Percentiles rank a stretch among this genome's conserved stretches.
phyloP scores from a whole-genome alignment of 2,797 vertebrate genomes.

The Sternarchorhynchus goeldii region DNA sequence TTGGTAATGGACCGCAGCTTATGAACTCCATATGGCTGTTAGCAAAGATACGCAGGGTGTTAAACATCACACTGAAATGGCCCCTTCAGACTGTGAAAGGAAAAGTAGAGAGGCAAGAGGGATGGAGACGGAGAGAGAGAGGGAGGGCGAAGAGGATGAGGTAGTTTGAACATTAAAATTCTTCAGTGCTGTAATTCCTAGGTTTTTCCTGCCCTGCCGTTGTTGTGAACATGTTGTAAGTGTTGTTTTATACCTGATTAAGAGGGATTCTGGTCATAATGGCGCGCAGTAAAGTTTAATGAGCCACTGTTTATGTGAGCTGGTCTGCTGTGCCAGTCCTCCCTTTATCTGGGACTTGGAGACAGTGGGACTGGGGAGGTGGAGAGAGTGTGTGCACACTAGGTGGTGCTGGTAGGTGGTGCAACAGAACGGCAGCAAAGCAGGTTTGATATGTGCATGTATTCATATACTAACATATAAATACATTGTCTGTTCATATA shows the following conservation, averaged over 20 bases:
- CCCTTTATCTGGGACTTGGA: background rate
- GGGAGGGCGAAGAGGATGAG: background rate
- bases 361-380: constrained; percentile 16
- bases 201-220: background rate
- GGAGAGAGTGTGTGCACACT: background rate
- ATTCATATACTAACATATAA: too few relatives aligned
- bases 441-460: too few relatives aligned
- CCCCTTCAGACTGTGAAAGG: constrained; percentile 7
- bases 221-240: too few relatives aligned
- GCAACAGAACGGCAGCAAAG: too few relatives aligned
- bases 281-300: constrained; percentile 35
- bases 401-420: too few relatives aligned
- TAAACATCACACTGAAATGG: constrained; percentile 25
- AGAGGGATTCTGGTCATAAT: constrained; percentile 33
- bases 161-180: constrained; percentile 10
- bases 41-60: constrained; percentile 33
- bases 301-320: constrained; percentile 35
- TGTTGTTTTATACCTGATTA: constrained; percentile 36
- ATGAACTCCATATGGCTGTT: constrained; percentile 54
- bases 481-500: too few relatives aligned
- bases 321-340: background rate
- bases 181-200: background rate
- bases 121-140: background rate
- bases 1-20: constrained; percentile 52
- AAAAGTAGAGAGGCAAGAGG: too few relatives aligned